Evolutionary conservation across 2,888 invertebrate genomes (phyloP), one percentile per base, ranked within the genome.

Genomic region (Leptopilina drosophilae): DNA sequence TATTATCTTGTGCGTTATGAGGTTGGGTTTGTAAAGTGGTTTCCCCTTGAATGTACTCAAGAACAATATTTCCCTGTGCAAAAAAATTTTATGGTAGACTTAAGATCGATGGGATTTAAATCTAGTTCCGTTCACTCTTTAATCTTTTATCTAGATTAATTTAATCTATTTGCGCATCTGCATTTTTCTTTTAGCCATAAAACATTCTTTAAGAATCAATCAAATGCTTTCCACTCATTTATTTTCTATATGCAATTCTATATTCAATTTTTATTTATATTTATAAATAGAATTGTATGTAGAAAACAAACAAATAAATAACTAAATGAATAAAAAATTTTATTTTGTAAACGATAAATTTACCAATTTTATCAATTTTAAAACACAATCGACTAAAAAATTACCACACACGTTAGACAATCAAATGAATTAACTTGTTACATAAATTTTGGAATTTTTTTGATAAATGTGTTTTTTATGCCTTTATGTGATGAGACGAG

Each of bases 1-100:
- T 56, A 73, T 73, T 33, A 56, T 73, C 73, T 56, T 73, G 56
- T 40, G 9, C n/a, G n/a, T 33, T 73, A 53, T 15, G 49, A 56
- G 49, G 56, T 33, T 26, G 73, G 26, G 53, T 56, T 26, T 73
- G n/a, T 26, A 73, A 20, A 40, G 56, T 56, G 56, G 73, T 73
- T 73, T 56, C 26, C 56, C 53, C 53, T 66, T 66, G 73, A 14
- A 73, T 69, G 15, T 11, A 20, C 8, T 64, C 20, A 73, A 53
- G 53, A 56, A 73, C 53, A 73, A 26, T 40, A 73, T 40, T 73
- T 73, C 33, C 56, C 49, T 69, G 49, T 69, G 62, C 7, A 20
- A 62, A 62, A 62, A 62, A 62, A 20, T 20, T 62, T 62, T 62
- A 62, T 62, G 62, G 62, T 15, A 26, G 62, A 20, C 62, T 62